A percentile compares a stretch with the other conserved stretches of the same genome.
phyloP scores from a whole-genome alignment of 1,140 invertebrate genomes.

The Drosophila chauvacae region DNA sequence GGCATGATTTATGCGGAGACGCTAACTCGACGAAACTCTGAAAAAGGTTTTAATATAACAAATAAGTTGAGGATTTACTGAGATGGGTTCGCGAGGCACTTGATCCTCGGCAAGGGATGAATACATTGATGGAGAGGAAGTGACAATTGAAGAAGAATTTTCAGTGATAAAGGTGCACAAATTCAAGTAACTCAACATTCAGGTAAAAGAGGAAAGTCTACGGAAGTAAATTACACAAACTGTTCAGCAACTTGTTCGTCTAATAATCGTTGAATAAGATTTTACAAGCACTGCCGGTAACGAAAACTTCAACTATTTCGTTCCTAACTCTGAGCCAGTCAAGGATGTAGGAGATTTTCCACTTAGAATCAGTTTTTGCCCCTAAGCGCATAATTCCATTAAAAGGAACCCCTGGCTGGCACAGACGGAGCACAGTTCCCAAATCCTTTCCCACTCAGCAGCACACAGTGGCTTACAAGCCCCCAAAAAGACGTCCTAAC shows the following conservation, averaged over 20 bases:
- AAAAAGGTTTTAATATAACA: conserved; percentile 61
- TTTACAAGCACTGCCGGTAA: conserved; percentile 7
- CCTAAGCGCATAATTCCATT: conserved; percentile 59
- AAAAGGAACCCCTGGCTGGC: conserved; percentile 34
- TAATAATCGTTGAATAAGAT: conserved; percentile 24
- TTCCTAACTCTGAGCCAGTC: conserved; percentile 21
- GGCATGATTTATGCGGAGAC: conserved; percentile 66
- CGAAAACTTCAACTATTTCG: conserved; percentile 32
- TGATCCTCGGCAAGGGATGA: conserved; percentile 17
- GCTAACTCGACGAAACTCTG: conserved; percentile 27
- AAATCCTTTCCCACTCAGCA: conserved; percentile 26
- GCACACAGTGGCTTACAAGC: conserved; percentile 2
- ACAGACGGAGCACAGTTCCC: neutral
- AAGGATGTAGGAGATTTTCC: conserved; percentile 39
- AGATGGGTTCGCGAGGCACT: conserved; percentile 27
- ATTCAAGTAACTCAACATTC: neutral
- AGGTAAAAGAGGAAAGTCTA: neutral
- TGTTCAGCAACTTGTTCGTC: conserved; percentile 8
- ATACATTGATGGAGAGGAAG: conserved; percentile 7
- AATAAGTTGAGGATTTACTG: conserved; percentile 40
- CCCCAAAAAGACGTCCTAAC: conserved; percentile 24
- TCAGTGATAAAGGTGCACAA: neutral
- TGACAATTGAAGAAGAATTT: conserved; percentile 24
- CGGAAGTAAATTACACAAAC: neutral
- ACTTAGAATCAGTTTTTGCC: conserved; percentile 48